Evolutionary conservation across 2,888 invertebrate genomes (phyloP), one percentile per base, ranked within the genome.

Genomic region (Philhelius pedissequus): DNA sequence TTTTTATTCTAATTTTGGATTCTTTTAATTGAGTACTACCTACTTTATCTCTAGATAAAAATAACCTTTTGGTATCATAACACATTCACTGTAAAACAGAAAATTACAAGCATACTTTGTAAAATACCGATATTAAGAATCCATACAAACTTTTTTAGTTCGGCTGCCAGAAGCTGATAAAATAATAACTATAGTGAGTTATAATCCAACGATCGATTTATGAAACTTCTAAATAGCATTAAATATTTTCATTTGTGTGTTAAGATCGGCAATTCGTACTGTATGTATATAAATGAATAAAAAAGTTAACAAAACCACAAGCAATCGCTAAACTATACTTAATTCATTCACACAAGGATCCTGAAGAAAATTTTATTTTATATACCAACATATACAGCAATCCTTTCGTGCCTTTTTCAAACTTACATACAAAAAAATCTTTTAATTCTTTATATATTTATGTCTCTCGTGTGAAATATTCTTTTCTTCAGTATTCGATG

Each of bases 331-430:
- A 27, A 48, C 30, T 54, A 52, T 1, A 9, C 35, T 50, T 69
- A 56, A 54, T 45, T 54, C 11, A 25, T 40, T 81, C n/a, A 30
- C n/a, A 30, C 35, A 9, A 76, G n/a, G 38, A 40, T 48, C 40
- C 32, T 13, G 58, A 79, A 75, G 70, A 75, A 50, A 76, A 50
- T 60, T 76, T 13, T 71, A 76, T 62, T 79, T 62, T 56, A 68
- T 71, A 80, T n/a, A n/a, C n/a, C 68, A 68, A 20, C n/a, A 43
- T 66, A 60, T 8, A 56, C 27, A 75, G 78, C 64, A 86, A 86
- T 78, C 76, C 82, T 86, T 86, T 86, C 70, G 82, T 86, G 81
- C 86, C 82, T 86, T 86, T 86, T 81, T 81, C 71, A 52, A 40
- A 69, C 71, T 76, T 86, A 70, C 74, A 66, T 27, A 66, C 30